These are phyloP conservation scores for Leptopilina syphax DNA, from an alignment of 2,888 invertebrate species.

Conservation along the genomic window DNA sequence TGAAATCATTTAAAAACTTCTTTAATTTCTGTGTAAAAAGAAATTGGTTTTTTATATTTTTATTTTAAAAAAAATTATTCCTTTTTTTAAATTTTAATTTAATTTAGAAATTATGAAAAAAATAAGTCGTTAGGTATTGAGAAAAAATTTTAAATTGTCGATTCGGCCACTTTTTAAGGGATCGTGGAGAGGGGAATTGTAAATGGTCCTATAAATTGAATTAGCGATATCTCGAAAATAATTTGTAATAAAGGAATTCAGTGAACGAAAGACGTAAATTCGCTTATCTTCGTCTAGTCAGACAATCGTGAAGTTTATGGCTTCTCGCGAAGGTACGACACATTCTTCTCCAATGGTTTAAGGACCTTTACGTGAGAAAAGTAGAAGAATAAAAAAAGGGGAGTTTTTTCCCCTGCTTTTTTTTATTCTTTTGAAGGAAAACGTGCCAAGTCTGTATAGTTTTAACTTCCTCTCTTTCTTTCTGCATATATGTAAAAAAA, in stretches of 20 bases:
- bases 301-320: conserved; percentile 17
- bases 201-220: neutral
- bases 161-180: too few relatives aligned
- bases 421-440: neutral
- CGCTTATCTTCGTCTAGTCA: conserved; percentile 15
- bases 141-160: too few relatives aligned
- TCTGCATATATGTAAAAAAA: too few relatives aligned
- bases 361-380: conserved; percentile 25
- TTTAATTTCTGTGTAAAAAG: too few relatives aligned
- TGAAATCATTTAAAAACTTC: too few relatives aligned
- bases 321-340: conserved; percentile 22
- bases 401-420: neutral
- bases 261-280: conserved; percentile 2
- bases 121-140: too few relatives aligned
- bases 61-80: too few relatives aligned
- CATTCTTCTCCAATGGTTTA: conserved; percentile 20
- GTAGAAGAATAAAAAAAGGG: neutral
- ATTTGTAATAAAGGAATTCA: conserved; percentile 13
- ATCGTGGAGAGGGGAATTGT: neutral
- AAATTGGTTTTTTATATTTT: too few relatives aligned
- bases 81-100: too few relatives aligned
- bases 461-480: too few relatives aligned
- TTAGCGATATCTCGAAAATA: neutral
- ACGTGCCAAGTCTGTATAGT: neutral
- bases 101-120: too few relatives aligned